These are phyloP conservation scores for Troilus luridus DNA, from an alignment of 2,888 invertebrate genomes.

Conservation along the genomic window DNA sequence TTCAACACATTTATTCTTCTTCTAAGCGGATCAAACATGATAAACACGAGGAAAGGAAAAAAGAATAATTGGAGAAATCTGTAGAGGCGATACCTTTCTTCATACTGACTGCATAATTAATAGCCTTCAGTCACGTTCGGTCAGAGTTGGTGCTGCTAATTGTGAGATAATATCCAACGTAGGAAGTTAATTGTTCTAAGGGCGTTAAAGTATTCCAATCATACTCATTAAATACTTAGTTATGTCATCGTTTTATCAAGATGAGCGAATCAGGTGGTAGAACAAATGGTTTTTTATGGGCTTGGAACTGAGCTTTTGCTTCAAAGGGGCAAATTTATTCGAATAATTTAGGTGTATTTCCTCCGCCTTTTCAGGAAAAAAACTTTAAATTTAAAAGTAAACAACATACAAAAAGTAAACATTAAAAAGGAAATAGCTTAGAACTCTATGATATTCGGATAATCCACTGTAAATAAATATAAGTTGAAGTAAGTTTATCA, in stretches of 20 bases:
- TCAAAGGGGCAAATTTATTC: neutral
- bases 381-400: too few relatives aligned
- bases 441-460: too few relatives aligned
- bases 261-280: neutral
- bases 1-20: neutral
- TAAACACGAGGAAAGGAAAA: neutral
- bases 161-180: neutral
- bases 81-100: neutral
- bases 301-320: neutral
- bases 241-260: neutral
- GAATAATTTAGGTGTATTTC: too few relatives aligned
- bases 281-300: neutral
- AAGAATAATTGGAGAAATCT: constrained; percentile 33
- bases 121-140: neutral
- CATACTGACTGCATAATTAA: constrained; percentile 32
- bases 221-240: neutral
- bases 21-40: neutral
- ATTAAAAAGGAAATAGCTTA: too few relatives aligned
- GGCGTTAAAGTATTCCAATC: neutral
- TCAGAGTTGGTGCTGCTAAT: neutral
- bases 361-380: too few relatives aligned
- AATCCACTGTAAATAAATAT: too few relatives aligned
- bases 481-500: too few relatives aligned
- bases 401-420: too few relatives aligned
- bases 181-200: neutral